These are phyloP conservation scores for Mormoops blainvillei DNA, from an alignment of 2,113 vertebrate genomes.

Conservation along the genomic window DNA sequence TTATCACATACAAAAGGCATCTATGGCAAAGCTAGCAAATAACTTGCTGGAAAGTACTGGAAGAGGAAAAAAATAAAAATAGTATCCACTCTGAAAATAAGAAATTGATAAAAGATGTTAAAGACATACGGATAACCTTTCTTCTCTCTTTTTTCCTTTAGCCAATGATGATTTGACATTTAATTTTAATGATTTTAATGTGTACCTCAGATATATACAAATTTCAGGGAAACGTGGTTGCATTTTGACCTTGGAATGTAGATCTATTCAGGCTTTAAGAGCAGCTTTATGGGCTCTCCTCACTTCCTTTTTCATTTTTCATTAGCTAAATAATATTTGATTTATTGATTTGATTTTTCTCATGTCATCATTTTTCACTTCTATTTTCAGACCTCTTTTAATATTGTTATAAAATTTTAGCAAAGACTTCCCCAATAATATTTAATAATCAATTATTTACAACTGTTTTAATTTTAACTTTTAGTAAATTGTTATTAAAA, in stretches of 20 bases:
- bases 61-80: background rate
- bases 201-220: background rate
- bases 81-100: background rate
- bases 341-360: background rate
- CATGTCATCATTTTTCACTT: background rate
- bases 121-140: background rate
- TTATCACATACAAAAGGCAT: background rate
- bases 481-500: conserved; percentile 57
- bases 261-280: background rate
- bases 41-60: background rate
- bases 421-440: background rate
- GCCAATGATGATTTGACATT: background rate
- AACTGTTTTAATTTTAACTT: conserved; percentile 57
- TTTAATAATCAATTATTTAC: conserved; percentile 56
- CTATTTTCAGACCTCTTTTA: background rate
- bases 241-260: background rate
- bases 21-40: background rate
- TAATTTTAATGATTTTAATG: background rate
- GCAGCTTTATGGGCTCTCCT: background rate
- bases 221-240: background rate
- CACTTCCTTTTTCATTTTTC: background rate
- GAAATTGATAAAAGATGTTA: background rate
- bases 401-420: background rate
- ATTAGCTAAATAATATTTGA: background rate
- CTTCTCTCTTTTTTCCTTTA: background rate